Base-by-base conservation (phyloP, 2,888 invertebrate species). In the Disparrhopalites patrizii region DNA sequence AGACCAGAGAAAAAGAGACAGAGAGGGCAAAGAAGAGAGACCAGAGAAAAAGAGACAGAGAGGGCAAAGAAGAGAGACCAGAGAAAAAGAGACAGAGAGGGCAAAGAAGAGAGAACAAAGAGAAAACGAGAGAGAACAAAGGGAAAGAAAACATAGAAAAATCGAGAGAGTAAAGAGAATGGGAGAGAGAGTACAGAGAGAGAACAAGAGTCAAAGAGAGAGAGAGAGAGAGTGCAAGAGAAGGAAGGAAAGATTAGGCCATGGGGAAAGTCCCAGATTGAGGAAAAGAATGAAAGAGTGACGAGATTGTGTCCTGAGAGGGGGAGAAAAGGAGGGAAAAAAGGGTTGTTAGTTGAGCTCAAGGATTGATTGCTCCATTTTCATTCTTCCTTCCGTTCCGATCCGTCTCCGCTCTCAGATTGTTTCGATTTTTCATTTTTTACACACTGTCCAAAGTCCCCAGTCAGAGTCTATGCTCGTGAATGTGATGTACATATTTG, bases 361-460 rank as follows among this genome's bases (percentile, higher is more conserved):
- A 47, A 47, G 47, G 47, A 47, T 47, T 47, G 47, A 47, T 47
- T 47, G 47, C 23, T 20, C 47, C 47, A 47, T 47, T 47, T 47
- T 47, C 47, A 20, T 47, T 47, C 47, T 47, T 47, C 47, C 47
- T 47, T 47, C 47, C 47, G 47, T 47, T 47, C 47, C 47, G 47
- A 47, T 47, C 47, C 47, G 47, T 47, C 47, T 47, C 47, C 47
- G 47, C 47, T 47, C 25, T 47, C 47, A 47, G 47, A 47, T 47
- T 47, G 47, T 47, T 47, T 47, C 47, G 47, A 47, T 47, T 47
- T 47, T 47, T 47, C 47, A 47, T 47, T 47, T 47, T 23, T 47
- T 47, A 47, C 47, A 20, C 23, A 3, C 43, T 43, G 23, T 10
- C 40, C 3, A 40, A 40, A 40, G 18, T 18, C 40, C 47, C 47